Evolutionary conservation across 2,888 invertebrate genomes (phyloP), one percentile per base, ranked within the genome.

Genomic region (Gastrophysa polygoni): DNA sequence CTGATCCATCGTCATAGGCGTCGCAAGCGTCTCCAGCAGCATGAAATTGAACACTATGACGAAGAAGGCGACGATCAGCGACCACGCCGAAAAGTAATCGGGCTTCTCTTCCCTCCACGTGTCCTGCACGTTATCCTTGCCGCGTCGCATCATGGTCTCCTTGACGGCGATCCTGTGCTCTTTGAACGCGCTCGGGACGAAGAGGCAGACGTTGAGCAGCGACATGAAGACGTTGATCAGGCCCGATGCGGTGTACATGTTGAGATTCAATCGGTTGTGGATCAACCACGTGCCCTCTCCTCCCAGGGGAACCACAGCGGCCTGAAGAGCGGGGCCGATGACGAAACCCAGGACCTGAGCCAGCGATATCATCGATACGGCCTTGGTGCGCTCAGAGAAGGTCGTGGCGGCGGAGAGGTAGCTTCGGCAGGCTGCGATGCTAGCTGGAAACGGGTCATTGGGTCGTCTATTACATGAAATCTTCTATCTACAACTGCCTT

Each of bases 321-420:
- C 90, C 83, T 95, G 94, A 61, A 94, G 82, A 44, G 89, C 92
- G 5, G 95, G 94, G 0, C 95, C 95, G 68, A 94, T 87, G 59
- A 93, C 90, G 81, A 94, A 95, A 49, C 95, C 95, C 64, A 95
- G 82, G 34, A 93, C 92, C 83, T 94, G 94, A 38, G 92, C 92
- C 67, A 94, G 83, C 0, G 93, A 92, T 51, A 92, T 89, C 85
- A 89, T 90, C 0, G 93, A 91, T 50, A 95, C 91, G 1, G 92
- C 92, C 65, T 89, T 87, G 1, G 94, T 95, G 61, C 94, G 86
- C 82, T 95, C 95, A 49, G 84, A 82, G 34, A 91, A 80, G 70
- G 88, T 86, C n/a, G 95, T 95, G 6, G 94, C 93, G 34, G 92
- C 89, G 24, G 94, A 93, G 63, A 94, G 81, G 82, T 94, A 94